Evolutionary conservation across 2,113 vertebrate species (phyloP).

Genomic region (Pogonocichla stellata): DNA sequence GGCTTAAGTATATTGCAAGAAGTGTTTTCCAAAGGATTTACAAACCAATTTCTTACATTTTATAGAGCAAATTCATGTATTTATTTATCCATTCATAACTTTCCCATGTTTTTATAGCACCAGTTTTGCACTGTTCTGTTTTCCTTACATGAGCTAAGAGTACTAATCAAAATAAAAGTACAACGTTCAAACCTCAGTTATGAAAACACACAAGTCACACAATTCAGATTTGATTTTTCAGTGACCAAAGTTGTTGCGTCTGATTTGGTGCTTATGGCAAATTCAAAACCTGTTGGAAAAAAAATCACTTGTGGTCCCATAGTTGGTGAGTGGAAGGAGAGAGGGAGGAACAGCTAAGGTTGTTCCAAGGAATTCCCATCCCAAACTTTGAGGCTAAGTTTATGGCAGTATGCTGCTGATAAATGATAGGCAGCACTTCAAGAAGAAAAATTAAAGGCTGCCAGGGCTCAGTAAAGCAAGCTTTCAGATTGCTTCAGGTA

Average conservation of each 20-base stretch:
- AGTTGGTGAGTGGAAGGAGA: background rate
- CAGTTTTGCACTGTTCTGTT: background rate
- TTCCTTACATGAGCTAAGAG: background rate
- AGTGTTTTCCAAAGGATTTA: background rate
- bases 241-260: background rate
- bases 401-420: background rate
- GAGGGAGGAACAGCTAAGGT: background rate
- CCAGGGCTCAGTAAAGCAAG: background rate
- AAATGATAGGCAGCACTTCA: background rate
- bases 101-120: background rate
- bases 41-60: background rate
- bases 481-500: background rate
- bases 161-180: background rate
- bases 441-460: background rate
- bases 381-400: background rate
- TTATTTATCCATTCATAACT: background rate
- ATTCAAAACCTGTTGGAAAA: background rate
- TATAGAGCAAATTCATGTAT: background rate
- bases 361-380: background rate
- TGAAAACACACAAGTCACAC: background rate
- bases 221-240: background rate
- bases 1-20: background rate
- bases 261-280: background rate
- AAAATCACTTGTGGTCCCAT: fast-evolving
- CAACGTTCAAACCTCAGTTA: background rate